Conservation (phyloP, 2,797 vertebrate species). For the Macropus fuliginosus region DNA sequence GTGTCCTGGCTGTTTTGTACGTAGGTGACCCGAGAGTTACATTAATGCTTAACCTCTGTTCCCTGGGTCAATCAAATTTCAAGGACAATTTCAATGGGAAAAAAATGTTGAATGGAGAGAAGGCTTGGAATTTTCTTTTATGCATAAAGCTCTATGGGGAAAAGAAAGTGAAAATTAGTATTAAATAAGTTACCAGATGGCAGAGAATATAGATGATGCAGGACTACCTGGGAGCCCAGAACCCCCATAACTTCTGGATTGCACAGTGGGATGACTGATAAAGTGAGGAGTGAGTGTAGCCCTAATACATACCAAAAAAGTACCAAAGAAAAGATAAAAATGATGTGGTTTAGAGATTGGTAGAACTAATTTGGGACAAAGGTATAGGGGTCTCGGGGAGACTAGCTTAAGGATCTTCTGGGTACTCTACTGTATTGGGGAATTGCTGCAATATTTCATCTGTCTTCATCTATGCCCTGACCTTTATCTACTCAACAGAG, state of each 20-base stretch:
- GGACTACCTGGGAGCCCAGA: neutral
- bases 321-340: neutral
- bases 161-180: neutral
- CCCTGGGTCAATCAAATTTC: neutral
- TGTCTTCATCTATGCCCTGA: neutral
- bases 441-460: neutral
- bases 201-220: neutral
- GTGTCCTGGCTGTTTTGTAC: neutral
- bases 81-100: neutral
- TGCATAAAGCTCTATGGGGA: neutral
- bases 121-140: neutral
- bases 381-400: neutral
- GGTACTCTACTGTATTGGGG: neutral
- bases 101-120: neutral
- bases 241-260: neutral
- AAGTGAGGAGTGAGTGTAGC: neutral
- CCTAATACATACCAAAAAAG: neutral
- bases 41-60: neutral
- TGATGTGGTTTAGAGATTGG: neutral
- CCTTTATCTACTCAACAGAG: neutral
- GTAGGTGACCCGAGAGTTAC: neutral
- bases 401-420: neutral
- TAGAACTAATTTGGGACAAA: neutral
- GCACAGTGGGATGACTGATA: neutral
- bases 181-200: neutral